Conservation (phyloP, 2,888 invertebrate species). For the Lithosia quadra region DNA sequence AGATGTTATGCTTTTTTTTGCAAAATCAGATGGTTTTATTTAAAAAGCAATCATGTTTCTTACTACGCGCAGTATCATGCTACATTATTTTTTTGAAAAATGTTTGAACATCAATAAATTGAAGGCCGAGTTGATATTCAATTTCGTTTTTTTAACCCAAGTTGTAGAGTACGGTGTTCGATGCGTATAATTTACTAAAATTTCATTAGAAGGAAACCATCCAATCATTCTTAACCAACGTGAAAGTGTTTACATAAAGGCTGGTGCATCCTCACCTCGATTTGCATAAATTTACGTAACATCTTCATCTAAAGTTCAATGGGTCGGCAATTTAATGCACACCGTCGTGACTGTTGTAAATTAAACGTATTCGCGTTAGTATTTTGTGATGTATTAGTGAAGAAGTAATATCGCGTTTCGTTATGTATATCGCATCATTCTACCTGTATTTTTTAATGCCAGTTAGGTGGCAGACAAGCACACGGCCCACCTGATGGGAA, state of each 20-base stretch:
- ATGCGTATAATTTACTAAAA: background rate
- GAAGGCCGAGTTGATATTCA: background rate
- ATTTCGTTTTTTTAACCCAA: background rate
- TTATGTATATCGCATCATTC: background rate
- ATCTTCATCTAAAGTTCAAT: constrained; percentile 75
- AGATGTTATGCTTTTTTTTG: background rate
- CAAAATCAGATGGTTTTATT: background rate
- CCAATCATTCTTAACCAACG: constrained; percentile 56
- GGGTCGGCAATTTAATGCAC: constrained; percentile 63
- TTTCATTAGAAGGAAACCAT: constrained; percentile 33
- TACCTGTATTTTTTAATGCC: no score
- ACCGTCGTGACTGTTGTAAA: constrained; percentile 60
- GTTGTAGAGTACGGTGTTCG: background rate
- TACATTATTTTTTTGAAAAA: background rate
- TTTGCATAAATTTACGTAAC: constrained; percentile 78
- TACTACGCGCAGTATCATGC: no score
- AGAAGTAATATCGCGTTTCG: constrained; percentile 12
- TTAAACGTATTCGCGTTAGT: constrained; percentile 53
- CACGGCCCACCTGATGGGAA: no score
- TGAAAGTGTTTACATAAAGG: constrained; percentile 81
- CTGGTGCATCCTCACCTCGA: constrained; percentile 71
- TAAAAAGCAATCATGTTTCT: background rate
- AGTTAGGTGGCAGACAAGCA: no score
- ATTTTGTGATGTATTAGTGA: constrained; percentile 34
- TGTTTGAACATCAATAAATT: background rate